Base-by-base conservation (phyloP, 2,113 vertebrate genomes). In the Connochaetes taurinus region DNA sequence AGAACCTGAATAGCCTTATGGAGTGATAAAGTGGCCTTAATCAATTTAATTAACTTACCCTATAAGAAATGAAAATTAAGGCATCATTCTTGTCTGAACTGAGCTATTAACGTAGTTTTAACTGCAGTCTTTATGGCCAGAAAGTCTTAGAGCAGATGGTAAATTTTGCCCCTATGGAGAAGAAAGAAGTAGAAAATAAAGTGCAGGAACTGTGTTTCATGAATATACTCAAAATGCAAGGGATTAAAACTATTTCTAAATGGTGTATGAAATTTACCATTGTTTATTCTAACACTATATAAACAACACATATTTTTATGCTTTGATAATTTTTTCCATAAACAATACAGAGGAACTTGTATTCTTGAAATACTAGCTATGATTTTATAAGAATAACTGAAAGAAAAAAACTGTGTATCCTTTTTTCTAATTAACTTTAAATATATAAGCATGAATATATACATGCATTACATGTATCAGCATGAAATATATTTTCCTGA, bases 31-130 rank as follows among this genome's bases (percentile, higher is more conserved):
- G 87, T 97, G 83, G 85, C 36, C 94, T 97, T 96, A 98, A 97
- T 97, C 86, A 86, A 90, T 91, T 97, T 97, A 96, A 97, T 98
- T 97, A 98, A 98, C 95, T 96, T 97, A 81, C 67, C 43, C 95
- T 94, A 94, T 97, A 97, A 98, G 96, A 97, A 98, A 97, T 97
- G 86, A 97, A 98, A 98, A 97, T 98, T 97, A 98, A 90, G 47
- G 43, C 94, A 98, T 97, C 91, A 96, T 95, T 97, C 97, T 97
- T 97, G 82, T 95, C 86, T 97, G 93, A 98, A 97, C 86, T 93
- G 93, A 97, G 95, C 95, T 94, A 98, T 97, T 98, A 96, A 55
- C 94, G 90, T 93, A 90, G 91, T 87, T 98, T 96, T 97, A 98
- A 98, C 91, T 87, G 94, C 97, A 87, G 62, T 71, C 94, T 97